Conservation (phyloP, 2,888 invertebrate species). For the Theretra japonica region DNA sequence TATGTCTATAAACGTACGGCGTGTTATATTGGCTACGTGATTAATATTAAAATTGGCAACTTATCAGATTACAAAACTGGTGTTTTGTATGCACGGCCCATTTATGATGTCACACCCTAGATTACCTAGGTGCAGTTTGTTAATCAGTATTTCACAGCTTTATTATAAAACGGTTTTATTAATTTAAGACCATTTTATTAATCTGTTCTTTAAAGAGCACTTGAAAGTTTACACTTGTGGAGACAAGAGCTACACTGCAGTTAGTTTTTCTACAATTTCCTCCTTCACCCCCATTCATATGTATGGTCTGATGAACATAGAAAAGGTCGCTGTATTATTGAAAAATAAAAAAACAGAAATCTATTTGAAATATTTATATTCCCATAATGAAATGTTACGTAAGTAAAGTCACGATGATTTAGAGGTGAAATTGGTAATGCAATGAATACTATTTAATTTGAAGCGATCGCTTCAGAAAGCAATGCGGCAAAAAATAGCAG, state of each 20-base stretch:
- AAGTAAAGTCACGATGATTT: not conserved
- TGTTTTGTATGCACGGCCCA: not conserved
- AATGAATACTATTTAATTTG: not conserved
- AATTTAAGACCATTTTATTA: too few species aligned
- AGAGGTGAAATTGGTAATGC: not conserved
- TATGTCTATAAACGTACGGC: not conserved
- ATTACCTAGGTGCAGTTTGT: not conserved
- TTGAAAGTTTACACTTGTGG: too few species aligned
- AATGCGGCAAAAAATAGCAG: conserved; percentile 4
- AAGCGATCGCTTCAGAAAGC: conserved; percentile 4
- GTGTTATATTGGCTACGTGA: not conserved
- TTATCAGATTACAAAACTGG: not conserved
- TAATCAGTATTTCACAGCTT: not conserved
- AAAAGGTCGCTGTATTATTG: not conserved
- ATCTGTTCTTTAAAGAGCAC: too few species aligned
- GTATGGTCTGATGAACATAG: too few species aligned
- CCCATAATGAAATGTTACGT: not conserved
- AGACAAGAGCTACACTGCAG: too few species aligned
- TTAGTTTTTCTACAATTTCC: too few species aligned
- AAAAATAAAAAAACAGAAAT: not conserved
- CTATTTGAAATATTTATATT: not conserved
- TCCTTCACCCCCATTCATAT: too few species aligned
- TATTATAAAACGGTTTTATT: too few species aligned
- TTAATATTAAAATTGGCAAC: not conserved
- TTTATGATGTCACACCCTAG: not conserved